A percentile compares a stretch with the other conserved stretches of the same genome.
These are phyloP conservation scores for Mystacornis crossleyi DNA, from an alignment of 2,113 vertebrate genomes.

Conservation along the genomic window DNA sequence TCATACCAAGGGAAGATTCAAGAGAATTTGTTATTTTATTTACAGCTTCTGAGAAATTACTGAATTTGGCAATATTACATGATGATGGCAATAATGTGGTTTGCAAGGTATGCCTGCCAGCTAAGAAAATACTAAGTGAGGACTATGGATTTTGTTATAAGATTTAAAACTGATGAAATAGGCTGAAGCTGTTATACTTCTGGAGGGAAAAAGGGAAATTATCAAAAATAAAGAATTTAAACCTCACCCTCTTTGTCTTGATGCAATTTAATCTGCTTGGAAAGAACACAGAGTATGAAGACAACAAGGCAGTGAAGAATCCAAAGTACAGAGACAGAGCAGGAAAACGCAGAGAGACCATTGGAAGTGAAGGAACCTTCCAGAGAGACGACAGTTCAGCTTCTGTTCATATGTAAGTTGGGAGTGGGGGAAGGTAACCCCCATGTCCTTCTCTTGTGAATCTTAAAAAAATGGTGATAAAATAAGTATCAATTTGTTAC, in stretches of 20 bases:
- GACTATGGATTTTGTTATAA: neutral
- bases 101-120: neutral
- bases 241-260: neutral
- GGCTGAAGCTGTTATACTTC: neutral
- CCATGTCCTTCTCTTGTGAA: neutral
- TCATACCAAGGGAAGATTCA: neutral
- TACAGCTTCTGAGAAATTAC: neutral
- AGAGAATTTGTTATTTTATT: neutral
- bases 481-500: neutral
- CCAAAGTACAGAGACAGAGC: slow-evolving; percentile 93
- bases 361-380: slow-evolving; percentile 93
- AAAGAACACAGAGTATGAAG: slow-evolving; percentile 90
- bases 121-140: neutral
- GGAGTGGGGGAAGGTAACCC: neutral
- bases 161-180: neutral
- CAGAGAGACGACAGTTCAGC: slow-evolving; percentile 90
- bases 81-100: neutral
- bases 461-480: neutral
- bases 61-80: neutral
- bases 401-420: slow-evolving; percentile 89
- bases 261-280: neutral
- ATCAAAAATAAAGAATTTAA: neutral
- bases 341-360: slow-evolving; percentile 85
- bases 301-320: slow-evolving; percentile 84
- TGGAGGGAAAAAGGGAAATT: neutral